A percentile compares a stretch with the other conserved stretches of the same genome.
phyloP scores from a whole-genome alignment of 2,797 vertebrate species.

The Pseudomugil gertrudae region DNA sequence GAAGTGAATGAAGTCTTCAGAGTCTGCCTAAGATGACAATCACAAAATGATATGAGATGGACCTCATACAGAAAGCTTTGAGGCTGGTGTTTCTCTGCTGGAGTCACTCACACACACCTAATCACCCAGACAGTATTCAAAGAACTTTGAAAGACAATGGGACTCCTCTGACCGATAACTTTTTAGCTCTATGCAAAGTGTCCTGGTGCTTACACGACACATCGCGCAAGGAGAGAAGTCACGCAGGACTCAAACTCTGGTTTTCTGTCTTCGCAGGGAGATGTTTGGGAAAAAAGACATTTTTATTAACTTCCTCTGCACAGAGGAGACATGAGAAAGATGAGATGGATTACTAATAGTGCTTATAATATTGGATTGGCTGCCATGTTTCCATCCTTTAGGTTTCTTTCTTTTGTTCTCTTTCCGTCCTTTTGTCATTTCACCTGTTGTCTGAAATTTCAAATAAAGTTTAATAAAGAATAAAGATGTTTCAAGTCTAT shows the following conservation, averaged over 20 bases:
- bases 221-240: conserved; percentile 68
- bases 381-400: conserved; percentile 56
- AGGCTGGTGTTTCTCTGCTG: conserved; percentile 40
- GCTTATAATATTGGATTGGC: conserved; percentile 75
- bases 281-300: conserved; percentile 52
- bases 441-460: conserved; percentile 62
- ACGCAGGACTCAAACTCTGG: conserved; percentile 67
- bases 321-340: conserved; percentile 55
- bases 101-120: conserved; percentile 32
- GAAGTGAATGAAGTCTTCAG: conserved; percentile 23
- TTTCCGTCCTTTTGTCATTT: conserved; percentile 8
- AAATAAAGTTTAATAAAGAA: conserved; percentile 79
- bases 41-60: conserved; percentile 24
- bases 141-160: conserved; percentile 19
- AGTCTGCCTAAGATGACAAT: conserved; percentile 51
- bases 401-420: conserved; percentile 23
- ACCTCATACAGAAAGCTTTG: conserved; percentile 19
- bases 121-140: conserved; percentile 39
- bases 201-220: conserved; percentile 43
- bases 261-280: conserved; percentile 46
- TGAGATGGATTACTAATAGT: conserved; percentile 51
- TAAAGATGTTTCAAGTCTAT: conserved; percentile 73
- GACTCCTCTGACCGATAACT: conserved; percentile 22
- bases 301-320: conserved; percentile 65
- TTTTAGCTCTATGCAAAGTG: conserved; percentile 74